Evolutionary conservation across 2,888 invertebrate species (phyloP), one percentile per base, ranked within the genome.

Genomic region (Ommatoiulus sabulosus): DNA sequence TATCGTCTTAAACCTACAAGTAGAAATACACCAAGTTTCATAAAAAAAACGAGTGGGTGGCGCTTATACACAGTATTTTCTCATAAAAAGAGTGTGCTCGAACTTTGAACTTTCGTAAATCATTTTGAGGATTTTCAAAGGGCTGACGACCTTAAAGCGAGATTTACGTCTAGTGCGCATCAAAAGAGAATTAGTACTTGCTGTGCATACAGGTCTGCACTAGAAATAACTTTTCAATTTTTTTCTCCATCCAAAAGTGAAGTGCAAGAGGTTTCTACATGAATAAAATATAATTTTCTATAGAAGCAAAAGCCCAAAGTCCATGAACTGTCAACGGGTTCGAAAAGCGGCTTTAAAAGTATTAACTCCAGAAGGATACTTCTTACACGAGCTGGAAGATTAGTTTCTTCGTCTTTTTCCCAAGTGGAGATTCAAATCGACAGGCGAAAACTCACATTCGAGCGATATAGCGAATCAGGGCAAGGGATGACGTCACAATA

Each of bases 241-340:
- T 72, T 72, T 72, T 72, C 72, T 17, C 24, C n/a, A 72, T 72
- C 12, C 72, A 72, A 72, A 24, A 72, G 72, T 63, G 72, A 72
- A 72, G 24, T 24, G 10, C 10, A 3, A 24, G 72, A 24, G 24
- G 7, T 72, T 72, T 72, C 10, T 20, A 20, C 63, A 63, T 63
- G 63, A 63, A n/a, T 63, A 63, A 63, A 63, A 63, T 63, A 63
- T 63, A 63, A 63, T n/a, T 63, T 63, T 63, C 63, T 4, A 63
- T n/a, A 4, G n/a, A 63, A 15, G 63, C 63, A 63, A 63, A 63
- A 17, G n/a, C 63, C 63, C 20, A 5, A 63, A 63, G 63, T 63
- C 20, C 63, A 63, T 20, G 63, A 63, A 63, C 72, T 72, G 72
- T 72, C 72, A 72, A 72, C 24, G 24, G 72, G 24, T 10, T 72